These are phyloP conservation scores for Drosophila nr. perissopoda DNA, from an alignment of 2,888 invertebrate species.

Conservation along the genomic window DNA sequence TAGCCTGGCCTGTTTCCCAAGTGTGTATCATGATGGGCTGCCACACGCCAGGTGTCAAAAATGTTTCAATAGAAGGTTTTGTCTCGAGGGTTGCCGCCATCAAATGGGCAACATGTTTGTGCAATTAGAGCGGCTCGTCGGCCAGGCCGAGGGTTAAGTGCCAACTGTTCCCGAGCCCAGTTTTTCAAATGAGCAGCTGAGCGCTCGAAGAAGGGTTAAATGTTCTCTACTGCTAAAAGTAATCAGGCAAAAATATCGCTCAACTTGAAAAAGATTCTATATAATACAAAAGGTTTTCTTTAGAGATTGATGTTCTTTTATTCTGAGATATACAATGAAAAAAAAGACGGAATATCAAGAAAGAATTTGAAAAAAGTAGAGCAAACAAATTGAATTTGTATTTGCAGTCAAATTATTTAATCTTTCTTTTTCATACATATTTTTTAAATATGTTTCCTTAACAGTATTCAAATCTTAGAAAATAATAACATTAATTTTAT, in stretches of 20 bases:
- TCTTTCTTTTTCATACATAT: not conserved
- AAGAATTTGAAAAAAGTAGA: not conserved
- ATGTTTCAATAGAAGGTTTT: conserved; percentile 45
- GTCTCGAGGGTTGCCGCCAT: conserved; percentile 44
- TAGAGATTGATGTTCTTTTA: not conserved
- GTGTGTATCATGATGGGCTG: conserved; percentile 41
- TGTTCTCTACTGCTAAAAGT: conserved; percentile 5
- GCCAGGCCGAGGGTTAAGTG: conserved; percentile 55
- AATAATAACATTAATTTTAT: not conserved
- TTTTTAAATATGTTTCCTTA: not conserved
- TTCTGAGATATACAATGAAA: not conserved
- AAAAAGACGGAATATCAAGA: not conserved
- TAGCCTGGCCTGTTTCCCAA: conserved; percentile 40
- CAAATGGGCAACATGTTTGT: conserved; percentile 55
- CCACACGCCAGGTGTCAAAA: conserved; percentile 74
- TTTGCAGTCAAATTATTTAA: not conserved
- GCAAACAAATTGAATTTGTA: not conserved
- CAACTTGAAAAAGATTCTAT: not conserved
- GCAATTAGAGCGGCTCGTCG: conserved; percentile 61
- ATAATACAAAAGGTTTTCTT: not conserved
- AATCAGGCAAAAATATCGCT: conserved; percentile 31
- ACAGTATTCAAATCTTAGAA: not conserved
- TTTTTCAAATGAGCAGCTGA: conserved; percentile 15
- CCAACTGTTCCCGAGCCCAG: conserved; percentile 42
- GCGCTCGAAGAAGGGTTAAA: conserved; percentile 40